A percentile compares a stretch with the other conserved stretches of the same genome.
These are phyloP conservation scores for Acipenser oxyrinchus DNA, from an alignment of 2,797 vertebrate genomes.

Conservation along the genomic window DNA sequence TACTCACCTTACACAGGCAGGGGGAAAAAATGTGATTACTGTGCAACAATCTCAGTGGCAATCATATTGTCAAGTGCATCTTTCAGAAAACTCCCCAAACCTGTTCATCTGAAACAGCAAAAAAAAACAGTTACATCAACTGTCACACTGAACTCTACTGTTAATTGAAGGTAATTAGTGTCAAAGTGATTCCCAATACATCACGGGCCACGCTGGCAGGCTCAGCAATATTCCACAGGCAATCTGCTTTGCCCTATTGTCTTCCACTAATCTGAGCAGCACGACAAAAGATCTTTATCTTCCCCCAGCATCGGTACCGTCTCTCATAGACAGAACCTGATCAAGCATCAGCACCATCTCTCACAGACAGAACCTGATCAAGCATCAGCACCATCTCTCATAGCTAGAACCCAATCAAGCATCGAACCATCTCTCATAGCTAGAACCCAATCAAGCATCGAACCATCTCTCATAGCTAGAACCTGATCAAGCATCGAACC, in stretches of 20 bases:
- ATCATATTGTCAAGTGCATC: constrained; percentile 63
- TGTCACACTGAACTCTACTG: constrained; percentile 74
- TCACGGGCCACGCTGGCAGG: constrained; percentile 62
- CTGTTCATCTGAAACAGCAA: constrained; percentile 69
- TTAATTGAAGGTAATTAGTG: constrained; percentile 78
- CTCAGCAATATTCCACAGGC: constrained; percentile 61
- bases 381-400: too few species aligned
- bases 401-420: too few species aligned
- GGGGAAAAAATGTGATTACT: constrained; percentile 48
- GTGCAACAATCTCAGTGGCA: constrained; percentile 40
- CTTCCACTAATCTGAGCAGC: background rate
- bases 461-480: too few species aligned
- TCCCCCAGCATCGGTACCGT: background rate
- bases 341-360: too few species aligned
- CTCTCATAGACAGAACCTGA: too few species aligned
- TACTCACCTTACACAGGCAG: too few species aligned
- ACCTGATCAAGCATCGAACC: too few species aligned
- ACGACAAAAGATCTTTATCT: constrained; percentile 9
- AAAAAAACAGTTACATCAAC: constrained; percentile 72
- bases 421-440: too few species aligned
- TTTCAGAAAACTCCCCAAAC: constrained; percentile 53
- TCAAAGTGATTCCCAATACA: constrained; percentile 72
- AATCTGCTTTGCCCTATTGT: constrained; percentile 50
- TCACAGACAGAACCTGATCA: too few species aligned
- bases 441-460: too few species aligned